These are phyloP conservation scores for Anaspis maculata DNA, from an alignment of 2,888 invertebrate species.

Conservation along the genomic window DNA sequence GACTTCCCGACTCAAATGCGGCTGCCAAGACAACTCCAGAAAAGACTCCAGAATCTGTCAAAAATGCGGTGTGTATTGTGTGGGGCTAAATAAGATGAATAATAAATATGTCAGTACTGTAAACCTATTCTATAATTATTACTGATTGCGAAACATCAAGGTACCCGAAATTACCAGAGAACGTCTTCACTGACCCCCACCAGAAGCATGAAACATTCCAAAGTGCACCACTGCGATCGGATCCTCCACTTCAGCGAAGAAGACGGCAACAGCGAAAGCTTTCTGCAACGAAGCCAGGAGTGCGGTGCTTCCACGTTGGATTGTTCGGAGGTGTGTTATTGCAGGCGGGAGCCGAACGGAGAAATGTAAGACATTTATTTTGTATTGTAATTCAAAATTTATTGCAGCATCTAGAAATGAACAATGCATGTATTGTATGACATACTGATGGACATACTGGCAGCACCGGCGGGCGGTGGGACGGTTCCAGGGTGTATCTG, in stretches of 20 bases:
- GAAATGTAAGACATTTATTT: slow-evolving; percentile 21
- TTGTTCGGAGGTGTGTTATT: slow-evolving; percentile 19
- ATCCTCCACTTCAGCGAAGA: slow-evolving; percentile 18
- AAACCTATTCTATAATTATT: too few relatives aligned
- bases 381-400: slow-evolving; percentile 4
- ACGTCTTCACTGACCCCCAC: too few relatives aligned
- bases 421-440: too few relatives aligned
- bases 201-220: too few relatives aligned
- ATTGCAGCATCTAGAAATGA: not conserved
- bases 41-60: slow-evolving; percentile 3
- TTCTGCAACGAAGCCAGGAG: slow-evolving; percentile 2
- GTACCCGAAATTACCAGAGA: too few relatives aligned
- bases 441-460: too few relatives aligned
- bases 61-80: too few relatives aligned
- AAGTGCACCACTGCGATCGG: slow-evolving; percentile 12
- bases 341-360: slow-evolving; percentile 16
- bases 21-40: slow-evolving; percentile 1
- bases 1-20: slow-evolving; percentile 1
- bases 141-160: too few relatives aligned
- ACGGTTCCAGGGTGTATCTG: too few relatives aligned
- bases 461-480: too few relatives aligned
- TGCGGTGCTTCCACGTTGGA: not conserved
- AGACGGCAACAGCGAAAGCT: slow-evolving; percentile 8
- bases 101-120: too few relatives aligned
- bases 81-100: too few relatives aligned